Evolutionary conservation across 1,140 invertebrate genomes (phyloP), one percentile per base, ranked within the genome.

Genomic region (Aphidius gifuensis): DNA sequence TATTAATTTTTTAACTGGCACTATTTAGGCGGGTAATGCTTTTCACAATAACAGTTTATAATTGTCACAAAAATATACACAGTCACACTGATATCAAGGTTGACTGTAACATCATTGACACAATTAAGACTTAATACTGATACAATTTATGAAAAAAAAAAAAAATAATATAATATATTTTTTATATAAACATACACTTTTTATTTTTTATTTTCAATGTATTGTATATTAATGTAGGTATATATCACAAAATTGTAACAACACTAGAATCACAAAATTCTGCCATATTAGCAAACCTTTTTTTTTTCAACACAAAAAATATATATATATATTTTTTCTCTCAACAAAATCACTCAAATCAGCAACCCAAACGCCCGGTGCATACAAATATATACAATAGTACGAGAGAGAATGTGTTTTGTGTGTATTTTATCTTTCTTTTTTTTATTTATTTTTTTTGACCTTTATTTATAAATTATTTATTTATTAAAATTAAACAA

Each of bases 201-300:
- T 16, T 16, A 5, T 32, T 38, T 39, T 32, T 39, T 7, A 40
- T 38, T 40, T 51, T 57, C 50, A 62, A 38, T 55, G 46, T 47
- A 45, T 59, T 47, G 39, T 59, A 42, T 49, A 16, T 16, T 16
- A 16, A 63, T 23, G 46, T 66, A 66, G 56, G 4, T 60, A 48
- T 71, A 60, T 70, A 68, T 69, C 66, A 70, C 67, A 71, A 70
- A 73, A 68, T 72, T 68, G 23, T 69, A 72, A 73, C 67, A 74
- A 74, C 65, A 74, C 67, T 66, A 71, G 66, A 69, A 66, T 53
- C 66, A 69, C 66, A 69, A 71, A 64, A 66, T 67, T 73, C 73
- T 72, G 69, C 73, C 73, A 73, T 73, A 69, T 72, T 73, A 74
- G 69, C 64, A 57, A 60, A 67, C 23, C 2, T 32, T 32, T 23